A percentile compares a stretch with the other conserved stretches of the same genome.
Conservation (phyloP, 2,797 vertebrate genomes). For the Saxicola maurus region DNA sequence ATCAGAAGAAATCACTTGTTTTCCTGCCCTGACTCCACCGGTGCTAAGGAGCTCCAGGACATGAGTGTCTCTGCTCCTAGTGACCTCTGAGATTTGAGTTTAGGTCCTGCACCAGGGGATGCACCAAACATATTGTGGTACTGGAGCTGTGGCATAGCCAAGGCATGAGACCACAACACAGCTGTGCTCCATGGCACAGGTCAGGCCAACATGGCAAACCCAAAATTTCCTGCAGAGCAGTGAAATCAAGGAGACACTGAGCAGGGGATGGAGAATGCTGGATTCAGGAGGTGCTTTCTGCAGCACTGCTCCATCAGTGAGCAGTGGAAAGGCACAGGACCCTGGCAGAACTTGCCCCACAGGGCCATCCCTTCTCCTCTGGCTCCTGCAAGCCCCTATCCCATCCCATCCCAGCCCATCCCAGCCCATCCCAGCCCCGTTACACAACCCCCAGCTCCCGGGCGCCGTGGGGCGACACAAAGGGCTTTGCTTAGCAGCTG, state of each 20-base stretch:
- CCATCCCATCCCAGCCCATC: neutral
- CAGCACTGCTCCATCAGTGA: accelerated
- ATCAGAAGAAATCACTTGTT: accelerated
- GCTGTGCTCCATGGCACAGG: neutral
- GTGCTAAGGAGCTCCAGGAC: neutral
- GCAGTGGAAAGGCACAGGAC: neutral
- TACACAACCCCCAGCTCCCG: neutral
- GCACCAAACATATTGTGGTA: accelerated
- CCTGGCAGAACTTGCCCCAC: neutral
- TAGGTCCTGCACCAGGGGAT: neutral
- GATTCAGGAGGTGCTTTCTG: accelerated
- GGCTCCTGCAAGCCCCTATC: accelerated
- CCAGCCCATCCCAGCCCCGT: neutral
- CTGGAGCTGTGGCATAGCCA: accelerated
- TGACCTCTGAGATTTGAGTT: neutral
- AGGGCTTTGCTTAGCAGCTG: constrained; percentile 58
- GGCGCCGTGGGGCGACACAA: constrained; percentile 6
- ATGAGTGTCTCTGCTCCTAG: accelerated
- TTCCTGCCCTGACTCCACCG: neutral
- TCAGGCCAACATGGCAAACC: accelerated
- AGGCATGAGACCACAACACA: accelerated
- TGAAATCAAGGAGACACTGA: neutral
- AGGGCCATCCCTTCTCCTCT: neutral
- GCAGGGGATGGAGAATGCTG: accelerated
- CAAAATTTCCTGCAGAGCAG: neutral